Conservation (phyloP, 1,140 invertebrate genomes). For the Chionoecetes opilio region DNA sequence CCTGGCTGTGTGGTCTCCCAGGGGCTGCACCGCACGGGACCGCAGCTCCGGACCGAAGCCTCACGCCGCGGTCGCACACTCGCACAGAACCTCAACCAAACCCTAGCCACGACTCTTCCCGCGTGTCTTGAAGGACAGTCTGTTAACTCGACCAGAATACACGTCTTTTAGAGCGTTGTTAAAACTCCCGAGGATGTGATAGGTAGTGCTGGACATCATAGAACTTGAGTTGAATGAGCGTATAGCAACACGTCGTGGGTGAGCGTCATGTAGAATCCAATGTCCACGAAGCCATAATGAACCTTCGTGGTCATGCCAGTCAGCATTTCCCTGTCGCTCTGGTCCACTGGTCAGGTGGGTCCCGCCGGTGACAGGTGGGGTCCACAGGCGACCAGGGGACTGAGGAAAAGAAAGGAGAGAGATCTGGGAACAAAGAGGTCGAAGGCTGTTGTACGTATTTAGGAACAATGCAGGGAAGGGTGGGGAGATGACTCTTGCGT, state of each 20-base stretch:
- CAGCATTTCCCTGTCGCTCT: not conserved
- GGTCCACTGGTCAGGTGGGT: not conserved
- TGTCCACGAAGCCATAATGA: not conserved
- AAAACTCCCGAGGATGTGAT: not conserved
- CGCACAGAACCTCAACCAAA: not conserved
- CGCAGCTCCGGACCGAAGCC: not conserved
- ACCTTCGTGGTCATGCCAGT: not conserved
- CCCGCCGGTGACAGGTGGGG: not conserved
- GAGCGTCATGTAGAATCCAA: not conserved
- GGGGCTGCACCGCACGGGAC: conserved; percentile 43
- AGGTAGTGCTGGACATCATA: too few relatives aligned
- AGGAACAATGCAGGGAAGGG: conserved; percentile 25
- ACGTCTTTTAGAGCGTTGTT: not conserved
- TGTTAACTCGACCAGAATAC: not conserved
- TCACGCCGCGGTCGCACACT: conserved; percentile 1
- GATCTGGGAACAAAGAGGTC: conserved; percentile 4
- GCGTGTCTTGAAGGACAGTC: not conserved
- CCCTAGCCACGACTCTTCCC: not conserved
- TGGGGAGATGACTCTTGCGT: not conserved
- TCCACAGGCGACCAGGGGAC: not conserved
- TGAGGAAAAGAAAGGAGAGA: not conserved
- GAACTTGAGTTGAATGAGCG: too few relatives aligned
- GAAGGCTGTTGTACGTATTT: not conserved
- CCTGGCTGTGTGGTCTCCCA: conserved; percentile 58
- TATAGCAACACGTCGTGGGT: not conserved